These are phyloP conservation scores for Chlorodrepanis virens DNA, from an alignment of 2,113 vertebrate species.

Conservation along the genomic window DNA sequence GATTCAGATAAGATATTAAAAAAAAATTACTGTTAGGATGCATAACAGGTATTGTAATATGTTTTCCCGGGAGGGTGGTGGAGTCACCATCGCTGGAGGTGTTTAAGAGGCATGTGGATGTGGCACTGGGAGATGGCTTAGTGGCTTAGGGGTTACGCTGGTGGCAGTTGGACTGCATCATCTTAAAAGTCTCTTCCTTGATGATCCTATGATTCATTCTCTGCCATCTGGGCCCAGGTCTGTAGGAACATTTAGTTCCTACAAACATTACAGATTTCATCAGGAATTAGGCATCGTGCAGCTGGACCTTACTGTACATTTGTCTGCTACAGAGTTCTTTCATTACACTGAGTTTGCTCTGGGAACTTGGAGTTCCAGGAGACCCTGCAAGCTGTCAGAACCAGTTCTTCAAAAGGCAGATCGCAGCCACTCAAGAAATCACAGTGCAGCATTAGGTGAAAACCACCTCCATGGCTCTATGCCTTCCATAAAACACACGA, in stretches of 20 bases:
- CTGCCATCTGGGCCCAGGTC: not conserved
- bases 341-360: not conserved
- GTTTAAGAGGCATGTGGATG: not conserved
- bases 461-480: not conserved
- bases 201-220: not conserved
- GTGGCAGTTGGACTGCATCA: not conserved
- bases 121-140: not conserved
- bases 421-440: not conserved
- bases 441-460: not conserved
- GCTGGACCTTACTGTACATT: not conserved
- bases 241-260: not conserved
- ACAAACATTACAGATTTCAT: not conserved
- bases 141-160: not conserved
- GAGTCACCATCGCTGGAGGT: not conserved
- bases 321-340: not conserved
- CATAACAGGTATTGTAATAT: not conserved
- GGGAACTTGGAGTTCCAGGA: not conserved
- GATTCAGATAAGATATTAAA: not conserved
- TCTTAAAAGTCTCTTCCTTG: not conserved
- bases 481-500: not conserved
- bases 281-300: not conserved
- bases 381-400: not conserved
- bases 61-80: not conserved
- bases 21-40: not conserved
- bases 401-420: not conserved